Percentiles rank a stretch among this genome's conserved stretches.
Conservation (phyloP, 1,140 invertebrate species). For the Hydropsyche tenuis region DNA sequence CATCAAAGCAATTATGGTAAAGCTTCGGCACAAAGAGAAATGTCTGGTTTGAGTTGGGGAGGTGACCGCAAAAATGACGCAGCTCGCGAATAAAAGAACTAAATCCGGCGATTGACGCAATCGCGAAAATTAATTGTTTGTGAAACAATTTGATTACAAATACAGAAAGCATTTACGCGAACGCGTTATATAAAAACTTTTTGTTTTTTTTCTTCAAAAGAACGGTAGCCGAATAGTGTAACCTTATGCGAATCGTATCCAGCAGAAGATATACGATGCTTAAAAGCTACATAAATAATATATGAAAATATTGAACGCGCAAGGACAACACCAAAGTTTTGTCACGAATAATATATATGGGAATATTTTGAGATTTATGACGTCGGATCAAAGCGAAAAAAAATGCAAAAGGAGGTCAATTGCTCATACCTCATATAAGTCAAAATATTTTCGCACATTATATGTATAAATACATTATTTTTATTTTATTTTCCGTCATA, state of each 20-base stretch:
- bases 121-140: slow-evolving; percentile 1
- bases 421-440: no score
- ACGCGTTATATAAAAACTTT: no score
- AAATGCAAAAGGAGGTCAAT: neutral
- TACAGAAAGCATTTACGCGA: neutral
- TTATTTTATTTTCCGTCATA: no score
- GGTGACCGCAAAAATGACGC: neutral
- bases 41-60: neutral
- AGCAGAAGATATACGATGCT: no score
- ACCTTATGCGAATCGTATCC: no score
- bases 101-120: neutral
- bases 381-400: slow-evolving; percentile 11
- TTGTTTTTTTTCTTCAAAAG: no score
- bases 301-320: no score
- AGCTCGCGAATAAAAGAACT: neutral
- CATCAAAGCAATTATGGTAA: slow-evolving; percentile 48
- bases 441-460: no score
- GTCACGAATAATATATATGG: slow-evolving; percentile 14
- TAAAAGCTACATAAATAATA: no score
- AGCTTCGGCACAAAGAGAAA: slow-evolving; percentile 26
- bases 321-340: slow-evolving; percentile 22
- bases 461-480: no score
- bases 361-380: slow-evolving; percentile 28
- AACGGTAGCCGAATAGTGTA: no score
- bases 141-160: neutral